Conservation (phyloP, 2,797 vertebrate species). For the Premnoplex brunnescens region DNA sequence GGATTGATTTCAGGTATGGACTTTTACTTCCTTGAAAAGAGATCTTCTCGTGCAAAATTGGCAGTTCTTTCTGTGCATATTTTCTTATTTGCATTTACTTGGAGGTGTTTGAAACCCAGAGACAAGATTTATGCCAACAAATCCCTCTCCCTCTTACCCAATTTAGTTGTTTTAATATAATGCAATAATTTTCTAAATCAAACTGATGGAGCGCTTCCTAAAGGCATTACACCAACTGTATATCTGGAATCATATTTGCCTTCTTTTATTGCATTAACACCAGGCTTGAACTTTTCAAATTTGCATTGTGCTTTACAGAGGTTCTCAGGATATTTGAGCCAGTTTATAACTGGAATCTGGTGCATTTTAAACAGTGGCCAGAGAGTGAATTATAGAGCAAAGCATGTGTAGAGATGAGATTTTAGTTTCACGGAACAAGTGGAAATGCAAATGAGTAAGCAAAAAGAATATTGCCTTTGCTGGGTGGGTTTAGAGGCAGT, state of each 20-base stretch:
- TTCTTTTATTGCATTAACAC: constrained; percentile 67
- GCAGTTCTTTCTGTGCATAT: background rate
- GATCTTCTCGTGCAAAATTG: background rate
- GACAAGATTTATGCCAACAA: constrained; percentile 58
- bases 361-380: background rate
- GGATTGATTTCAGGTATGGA: constrained; percentile 38
- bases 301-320: constrained; percentile 54
- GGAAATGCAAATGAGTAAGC: background rate
- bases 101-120: constrained; percentile 1
- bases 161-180: constrained; percentile 65
- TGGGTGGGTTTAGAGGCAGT: background rate
- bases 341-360: background rate
- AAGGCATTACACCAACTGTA: constrained; percentile 64
- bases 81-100: constrained; percentile 58
- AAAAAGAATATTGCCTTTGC: background rate
- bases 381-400: background rate
- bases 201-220: constrained; percentile 58
- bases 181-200: constrained; percentile 67
- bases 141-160: constrained; percentile 48
- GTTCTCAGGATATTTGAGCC: constrained; percentile 27
- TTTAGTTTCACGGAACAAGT: background rate
- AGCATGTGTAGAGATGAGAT: background rate
- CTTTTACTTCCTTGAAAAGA: constrained; percentile 32
- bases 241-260: constrained; percentile 61
- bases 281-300: constrained; percentile 59